phyloP scores from a whole-genome alignment of 2,113 vertebrate genomes.

The Muscicapa adusta region DNA sequence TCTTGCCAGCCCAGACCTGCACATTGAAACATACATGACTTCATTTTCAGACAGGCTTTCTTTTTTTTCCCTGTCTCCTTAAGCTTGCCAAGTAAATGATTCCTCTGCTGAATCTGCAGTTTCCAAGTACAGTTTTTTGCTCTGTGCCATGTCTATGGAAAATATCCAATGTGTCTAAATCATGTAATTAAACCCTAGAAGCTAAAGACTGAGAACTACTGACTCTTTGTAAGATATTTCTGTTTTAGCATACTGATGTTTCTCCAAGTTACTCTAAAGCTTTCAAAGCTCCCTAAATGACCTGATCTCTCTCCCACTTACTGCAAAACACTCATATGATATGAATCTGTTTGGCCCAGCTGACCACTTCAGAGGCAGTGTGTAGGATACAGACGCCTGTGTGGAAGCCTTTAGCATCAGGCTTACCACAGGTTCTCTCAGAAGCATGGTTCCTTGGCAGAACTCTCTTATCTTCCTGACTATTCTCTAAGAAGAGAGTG shows the following conservation, averaged over 20 bases:
- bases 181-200: slow-evolving; percentile 33
- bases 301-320: slow-evolving; percentile 14
- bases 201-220: neutral
- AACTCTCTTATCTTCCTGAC: neutral
- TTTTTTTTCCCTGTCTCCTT: neutral
- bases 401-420: neutral
- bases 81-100: slow-evolving; percentile 29
- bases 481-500: neutral
- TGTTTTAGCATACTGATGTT: neutral
- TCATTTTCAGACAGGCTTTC: slow-evolving; percentile 16
- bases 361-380: slow-evolving; percentile 43
- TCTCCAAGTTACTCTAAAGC: neutral
- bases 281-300: slow-evolving; percentile 24
- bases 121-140: slow-evolving; percentile 5
- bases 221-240: neutral
- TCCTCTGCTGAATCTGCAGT: slow-evolving; percentile 53
- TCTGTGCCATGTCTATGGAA: slow-evolving; percentile 10
- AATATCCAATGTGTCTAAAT: neutral
- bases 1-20: slow-evolving; percentile 8
- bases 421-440: neutral
- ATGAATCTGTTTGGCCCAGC: neutral
- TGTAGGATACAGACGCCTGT: slow-evolving; percentile 5
- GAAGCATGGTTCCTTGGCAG: neutral
- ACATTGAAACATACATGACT: slow-evolving; percentile 26
- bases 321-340: neutral